These are phyloP conservation scores for Pegea sp. DNA, from an alignment of 23 tunicate genomes.

Conservation along the genomic window DNA sequence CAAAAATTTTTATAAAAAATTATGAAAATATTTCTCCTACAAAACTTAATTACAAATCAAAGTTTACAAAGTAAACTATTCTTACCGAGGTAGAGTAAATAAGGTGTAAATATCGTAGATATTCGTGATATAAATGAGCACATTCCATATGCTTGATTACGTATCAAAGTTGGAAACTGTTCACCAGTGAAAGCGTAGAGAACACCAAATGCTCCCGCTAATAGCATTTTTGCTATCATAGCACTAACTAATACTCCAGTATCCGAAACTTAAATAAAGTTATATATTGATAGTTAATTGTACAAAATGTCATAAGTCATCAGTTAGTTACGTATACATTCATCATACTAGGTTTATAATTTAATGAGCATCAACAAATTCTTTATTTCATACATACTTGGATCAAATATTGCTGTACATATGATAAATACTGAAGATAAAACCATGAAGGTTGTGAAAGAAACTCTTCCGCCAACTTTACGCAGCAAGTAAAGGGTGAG, in stretches of 20 bases:
- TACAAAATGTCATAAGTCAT: too few species aligned
- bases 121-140: slow-evolving; percentile 1
- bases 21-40: background rate
- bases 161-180: slow-evolving; percentile 1
- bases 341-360: too few species aligned
- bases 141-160: slow-evolving; percentile 1
- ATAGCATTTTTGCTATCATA: slow-evolving; percentile 1
- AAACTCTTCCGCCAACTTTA: slow-evolving; percentile 2
- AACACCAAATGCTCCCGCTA: background rate
- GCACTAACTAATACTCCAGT: background rate
- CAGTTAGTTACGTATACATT: too few species aligned
- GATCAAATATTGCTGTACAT: background rate
- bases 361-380: too few species aligned
- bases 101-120: background rate
- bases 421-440: background rate
- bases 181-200: slow-evolving; percentile 4
- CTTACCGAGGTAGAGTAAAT: background rate
- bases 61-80: background rate
- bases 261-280: slow-evolving; percentile 1
- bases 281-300: too few species aligned
- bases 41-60: background rate
- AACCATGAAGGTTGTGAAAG: background rate
- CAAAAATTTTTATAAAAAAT: background rate
- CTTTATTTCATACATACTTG: background rate
- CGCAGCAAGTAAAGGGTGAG: background rate